phyloP scores from a whole-genome alignment of 1,140 invertebrate species.

The Pogonomyrmex californicus region DNA sequence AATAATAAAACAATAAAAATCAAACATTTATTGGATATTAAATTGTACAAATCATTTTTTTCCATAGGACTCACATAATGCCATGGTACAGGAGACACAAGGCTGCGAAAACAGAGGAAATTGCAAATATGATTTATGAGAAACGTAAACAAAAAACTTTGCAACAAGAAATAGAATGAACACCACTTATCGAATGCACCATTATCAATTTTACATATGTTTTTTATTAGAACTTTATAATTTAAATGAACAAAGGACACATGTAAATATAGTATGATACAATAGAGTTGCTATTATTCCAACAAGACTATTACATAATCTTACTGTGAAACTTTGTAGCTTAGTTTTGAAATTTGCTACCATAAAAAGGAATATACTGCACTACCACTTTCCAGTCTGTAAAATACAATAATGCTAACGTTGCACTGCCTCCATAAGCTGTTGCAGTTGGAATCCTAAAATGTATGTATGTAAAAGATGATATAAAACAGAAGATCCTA shows the following conservation, averaged over 20 bases:
- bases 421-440: constrained; percentile 89
- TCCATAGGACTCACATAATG: background rate
- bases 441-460: constrained; percentile 88
- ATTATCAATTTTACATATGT: background rate
- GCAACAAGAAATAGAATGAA: background rate
- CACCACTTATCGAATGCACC: background rate
- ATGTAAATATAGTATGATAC: constrained; percentile 34
- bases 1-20: background rate
- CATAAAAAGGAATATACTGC: constrained; percentile 92
- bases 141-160: background rate
- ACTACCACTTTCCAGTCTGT: constrained; percentile 93
- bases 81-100: rapidly evolving
- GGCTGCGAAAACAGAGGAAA: background rate
- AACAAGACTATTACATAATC: constrained; percentile 54
- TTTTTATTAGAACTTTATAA: constrained; percentile 10
- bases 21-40: background rate
- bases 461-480: constrained; percentile 68
- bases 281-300: constrained; percentile 33
- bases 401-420: constrained; percentile 89
- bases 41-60: background rate
- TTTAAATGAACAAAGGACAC: constrained; percentile 38
- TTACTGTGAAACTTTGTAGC: constrained; percentile 70
- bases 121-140: constrained; percentile 57
- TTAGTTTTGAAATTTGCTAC: constrained; percentile 90
- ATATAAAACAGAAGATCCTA: background rate